A percentile compares a stretch with the other conserved stretches of the same genome.
Evolutionary conservation across 2,797 vertebrate species (phyloP).

Genomic region (Micropoecilia bifurca): DNA sequence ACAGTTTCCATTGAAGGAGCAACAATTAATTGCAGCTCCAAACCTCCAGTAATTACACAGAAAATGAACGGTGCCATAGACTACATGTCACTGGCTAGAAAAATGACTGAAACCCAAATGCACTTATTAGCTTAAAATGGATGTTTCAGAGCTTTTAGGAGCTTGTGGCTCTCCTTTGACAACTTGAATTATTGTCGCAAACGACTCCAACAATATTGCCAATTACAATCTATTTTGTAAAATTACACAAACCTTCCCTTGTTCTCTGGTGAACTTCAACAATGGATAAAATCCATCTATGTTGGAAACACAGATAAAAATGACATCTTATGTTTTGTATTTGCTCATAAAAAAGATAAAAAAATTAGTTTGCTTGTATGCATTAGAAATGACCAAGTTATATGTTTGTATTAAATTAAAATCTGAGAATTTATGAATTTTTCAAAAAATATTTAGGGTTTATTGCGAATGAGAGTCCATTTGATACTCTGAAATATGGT

Average conservation of each 20-base stretch:
- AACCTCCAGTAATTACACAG: not conserved
- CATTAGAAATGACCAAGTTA: not conserved
- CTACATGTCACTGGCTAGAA: not conserved
- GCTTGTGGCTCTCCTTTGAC: not conserved
- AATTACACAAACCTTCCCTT: not conserved
- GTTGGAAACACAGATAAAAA: not conserved
- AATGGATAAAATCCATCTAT: conserved; percentile 18
- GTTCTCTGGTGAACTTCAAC: not conserved
- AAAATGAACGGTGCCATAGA: not conserved
- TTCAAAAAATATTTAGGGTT: conserved; percentile 14
- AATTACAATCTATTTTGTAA: conserved; percentile 1
- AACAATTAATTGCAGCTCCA: not conserved
- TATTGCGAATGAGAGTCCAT: conserved; percentile 8
- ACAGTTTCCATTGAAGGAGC: not conserved
- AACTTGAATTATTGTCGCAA: not conserved
- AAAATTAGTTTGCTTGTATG: too few relatives aligned
- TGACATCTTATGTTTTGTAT: not conserved
- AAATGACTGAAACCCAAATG: not conserved
- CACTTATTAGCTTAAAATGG: not conserved
- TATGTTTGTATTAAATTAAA: conserved; percentile 10
- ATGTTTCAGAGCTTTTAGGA: conserved; percentile 4
- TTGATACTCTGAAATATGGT: conserved; percentile 16
- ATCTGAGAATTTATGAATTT: not conserved
- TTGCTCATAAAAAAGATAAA: not conserved
- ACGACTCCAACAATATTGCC: not conserved